phyloP scores from a whole-genome alignment of 2,888 invertebrate species.

The Adelphocoris suturalis region DNA sequence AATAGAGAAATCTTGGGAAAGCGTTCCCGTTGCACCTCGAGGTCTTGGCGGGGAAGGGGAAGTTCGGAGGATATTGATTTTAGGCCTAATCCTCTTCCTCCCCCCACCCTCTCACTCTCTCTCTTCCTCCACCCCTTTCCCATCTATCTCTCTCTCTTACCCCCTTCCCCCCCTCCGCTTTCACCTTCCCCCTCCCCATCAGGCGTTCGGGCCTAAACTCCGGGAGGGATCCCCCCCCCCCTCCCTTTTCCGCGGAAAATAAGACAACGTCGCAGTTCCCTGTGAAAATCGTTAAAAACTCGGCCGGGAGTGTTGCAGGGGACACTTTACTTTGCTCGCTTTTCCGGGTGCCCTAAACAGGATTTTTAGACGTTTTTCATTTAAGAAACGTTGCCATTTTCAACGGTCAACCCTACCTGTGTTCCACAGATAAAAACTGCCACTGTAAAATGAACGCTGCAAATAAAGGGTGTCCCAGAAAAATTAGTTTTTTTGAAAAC shows the following conservation, averaged over 20 bases:
- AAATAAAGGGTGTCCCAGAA: no score
- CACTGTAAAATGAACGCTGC: no score
- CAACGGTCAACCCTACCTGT: no score
- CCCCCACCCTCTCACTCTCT: neutral
- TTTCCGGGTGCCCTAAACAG: no score
- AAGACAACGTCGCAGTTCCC: slow-evolving; percentile 32
- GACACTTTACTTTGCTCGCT: neutral
- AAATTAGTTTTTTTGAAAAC: no score
- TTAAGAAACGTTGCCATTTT: no score
- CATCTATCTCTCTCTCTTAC: neutral
- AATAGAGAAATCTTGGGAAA: slow-evolving; percentile 30
- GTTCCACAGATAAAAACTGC: no score
- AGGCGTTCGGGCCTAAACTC: slow-evolving; percentile 24
- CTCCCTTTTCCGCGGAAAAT: slow-evolving; percentile 20
- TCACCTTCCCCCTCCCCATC: neutral
- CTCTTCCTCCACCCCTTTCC: neutral
- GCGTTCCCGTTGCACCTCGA: slow-evolving; percentile 32
- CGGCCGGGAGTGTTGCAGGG: neutral
- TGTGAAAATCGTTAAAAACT: slow-evolving; percentile 25
- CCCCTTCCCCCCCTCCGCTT: neutral
- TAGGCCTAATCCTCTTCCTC: slow-evolving; percentile 61
- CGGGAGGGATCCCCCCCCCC: neutral
- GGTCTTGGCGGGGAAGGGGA: slow-evolving; percentile 9
- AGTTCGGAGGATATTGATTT: slow-evolving; percentile 63
- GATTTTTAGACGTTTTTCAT: no score